Evolutionary conservation across 2,113 vertebrate genomes (phyloP).

Genomic region (Eurypyga helias): DNA sequence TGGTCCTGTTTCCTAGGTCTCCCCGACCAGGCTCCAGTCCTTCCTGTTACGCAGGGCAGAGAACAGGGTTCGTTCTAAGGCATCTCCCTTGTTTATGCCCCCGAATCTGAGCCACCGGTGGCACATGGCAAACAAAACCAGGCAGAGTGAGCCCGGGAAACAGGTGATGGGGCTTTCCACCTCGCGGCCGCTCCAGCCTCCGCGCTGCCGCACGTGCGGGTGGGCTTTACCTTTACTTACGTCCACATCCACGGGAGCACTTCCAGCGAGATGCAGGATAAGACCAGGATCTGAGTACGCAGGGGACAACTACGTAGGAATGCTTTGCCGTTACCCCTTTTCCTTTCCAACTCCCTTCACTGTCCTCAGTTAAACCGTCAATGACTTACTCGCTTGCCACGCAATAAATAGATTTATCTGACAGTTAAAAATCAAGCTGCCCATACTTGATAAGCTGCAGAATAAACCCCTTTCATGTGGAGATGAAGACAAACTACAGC

Average conservation of each 20-base stretch:
- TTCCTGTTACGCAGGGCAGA: rapidly evolving
- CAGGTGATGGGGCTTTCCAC: not conserved
- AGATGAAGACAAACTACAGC: constrained; percentile 50
- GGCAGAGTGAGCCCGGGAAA: not conserved
- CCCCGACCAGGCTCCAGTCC: not conserved
- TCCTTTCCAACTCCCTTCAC: not conserved
- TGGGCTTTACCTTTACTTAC: not conserved
- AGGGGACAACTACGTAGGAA: not conserved
- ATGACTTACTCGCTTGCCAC: not conserved
- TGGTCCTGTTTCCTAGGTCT: not conserved
- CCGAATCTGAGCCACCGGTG: not conserved
- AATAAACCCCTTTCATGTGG: constrained; percentile 49
- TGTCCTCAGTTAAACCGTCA: constrained; percentile 15
- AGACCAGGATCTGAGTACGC: not conserved
- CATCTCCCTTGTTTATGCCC: not conserved
- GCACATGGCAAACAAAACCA: not conserved
- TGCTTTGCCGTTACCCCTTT: not conserved
- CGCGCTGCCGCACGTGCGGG: not conserved
- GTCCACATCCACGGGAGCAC: rapidly evolving
- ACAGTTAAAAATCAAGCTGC: constrained; percentile 38
- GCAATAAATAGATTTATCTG: not conserved
- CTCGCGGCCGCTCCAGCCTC: not conserved
- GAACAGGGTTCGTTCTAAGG: not conserved
- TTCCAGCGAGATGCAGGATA: not conserved
- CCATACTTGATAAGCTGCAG: not conserved